Percentiles rank a stretch among this genome's conserved stretches.
These are phyloP conservation scores for Matsumurasca onukii DNA, from an alignment of 1,140 invertebrate species.

Conservation along the genomic window DNA sequence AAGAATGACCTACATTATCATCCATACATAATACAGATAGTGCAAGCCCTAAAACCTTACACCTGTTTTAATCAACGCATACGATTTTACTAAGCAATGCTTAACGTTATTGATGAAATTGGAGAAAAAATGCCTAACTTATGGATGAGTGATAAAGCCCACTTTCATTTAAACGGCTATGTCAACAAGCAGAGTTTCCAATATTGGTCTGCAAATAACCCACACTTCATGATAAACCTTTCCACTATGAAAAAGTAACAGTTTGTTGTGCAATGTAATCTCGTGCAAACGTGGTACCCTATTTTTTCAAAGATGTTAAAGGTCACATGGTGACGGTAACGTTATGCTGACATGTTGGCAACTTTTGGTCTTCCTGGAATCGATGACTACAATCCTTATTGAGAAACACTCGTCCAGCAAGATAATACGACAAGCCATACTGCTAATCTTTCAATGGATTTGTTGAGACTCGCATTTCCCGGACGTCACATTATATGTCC, in stretches of 20 bases:
- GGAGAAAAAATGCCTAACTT: constrained; percentile 17
- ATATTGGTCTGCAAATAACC: constrained; percentile 44
- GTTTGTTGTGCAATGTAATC: constrained; percentile 42
- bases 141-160: constrained; percentile 44
- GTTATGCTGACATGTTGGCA: constrained; percentile 37
- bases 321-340: constrained; percentile 34
- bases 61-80: constrained; percentile 6
- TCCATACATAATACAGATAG: too few relatives aligned
- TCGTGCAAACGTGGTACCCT: constrained; percentile 39
- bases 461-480: constrained; percentile 23
- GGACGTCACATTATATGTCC: constrained; percentile 14
- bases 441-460: constrained; percentile 9
- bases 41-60: constrained; percentile 11
- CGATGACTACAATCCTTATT: constrained; percentile 19
- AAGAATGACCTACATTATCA: too few relatives aligned
- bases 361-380: constrained; percentile 34
- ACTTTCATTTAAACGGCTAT: constrained; percentile 45
- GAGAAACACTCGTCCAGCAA: constrained; percentile 15
- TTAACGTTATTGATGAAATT: constrained; percentile 22
- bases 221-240: constrained; percentile 43
- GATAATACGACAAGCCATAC: too few relatives aligned
- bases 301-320: constrained; percentile 37
- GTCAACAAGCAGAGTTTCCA: constrained; percentile 47
- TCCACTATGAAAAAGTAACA: constrained; percentile 45
- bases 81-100: constrained; percentile 21